A percentile compares a stretch with the other conserved stretches of the same genome.
phyloP scores from a whole-genome alignment of 1,140 invertebrate species.

The Magallana ariakensis region DNA sequence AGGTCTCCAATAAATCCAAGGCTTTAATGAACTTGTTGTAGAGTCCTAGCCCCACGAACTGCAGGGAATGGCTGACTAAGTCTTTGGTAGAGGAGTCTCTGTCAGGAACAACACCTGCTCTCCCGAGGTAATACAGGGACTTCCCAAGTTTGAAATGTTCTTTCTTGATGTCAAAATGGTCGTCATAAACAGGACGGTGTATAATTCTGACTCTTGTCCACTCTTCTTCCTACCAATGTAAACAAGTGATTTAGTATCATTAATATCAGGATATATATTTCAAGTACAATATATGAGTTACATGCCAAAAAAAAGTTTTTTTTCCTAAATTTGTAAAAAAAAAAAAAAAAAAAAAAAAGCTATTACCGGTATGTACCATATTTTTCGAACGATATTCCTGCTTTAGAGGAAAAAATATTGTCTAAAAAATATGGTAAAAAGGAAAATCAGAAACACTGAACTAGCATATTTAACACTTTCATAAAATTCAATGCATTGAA shows the following conservation, averaged over 20 bases:
- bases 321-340: no score
- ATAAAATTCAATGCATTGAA: no score
- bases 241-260: neutral
- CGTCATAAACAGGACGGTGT: constrained; percentile 70
- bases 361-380: no score
- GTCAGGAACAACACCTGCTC: constrained; percentile 26
- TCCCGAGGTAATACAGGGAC: constrained; percentile 65
- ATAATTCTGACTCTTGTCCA: constrained; percentile 69
- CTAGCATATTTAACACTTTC: no score
- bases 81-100: neutral
- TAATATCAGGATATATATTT: neutral
- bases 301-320: no score
- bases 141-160: constrained; percentile 72
- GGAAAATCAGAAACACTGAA: neutral
- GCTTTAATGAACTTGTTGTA: constrained; percentile 73
- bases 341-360: no score
- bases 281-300: no score
- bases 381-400: no score
- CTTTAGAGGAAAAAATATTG: no score
- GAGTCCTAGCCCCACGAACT: constrained; percentile 69
- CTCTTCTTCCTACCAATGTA: constrained; percentile 59
- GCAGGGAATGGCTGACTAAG: constrained; percentile 55
- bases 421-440: no score
- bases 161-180: constrained; percentile 75
- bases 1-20: constrained; percentile 60